Base-by-base conservation (phyloP, 2,888 invertebrate species). In the Alloplasta piceator region DNA sequence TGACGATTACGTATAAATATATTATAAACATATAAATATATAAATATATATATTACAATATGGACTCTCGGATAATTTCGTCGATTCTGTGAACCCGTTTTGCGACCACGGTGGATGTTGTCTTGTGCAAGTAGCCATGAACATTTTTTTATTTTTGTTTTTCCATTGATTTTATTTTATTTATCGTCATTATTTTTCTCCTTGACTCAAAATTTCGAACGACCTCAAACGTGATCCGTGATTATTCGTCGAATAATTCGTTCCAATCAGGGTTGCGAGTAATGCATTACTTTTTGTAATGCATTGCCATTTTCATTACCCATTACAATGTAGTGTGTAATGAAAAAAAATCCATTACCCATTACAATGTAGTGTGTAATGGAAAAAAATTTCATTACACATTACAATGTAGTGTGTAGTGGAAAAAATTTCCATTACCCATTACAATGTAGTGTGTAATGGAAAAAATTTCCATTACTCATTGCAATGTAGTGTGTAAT, bases 21-120 rank as follows among this genome's bases (percentile, higher is more conserved):
- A 82, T 83, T 86, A 82, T 74, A 82, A 76, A 85, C 46, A 84
- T 66, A 84, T 48, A 67, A 66, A 72, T 55, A 58, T 38, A 6
- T 48, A 36, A 14, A 66, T 73, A 43, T 78, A 74, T 67, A 75
- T 80, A 46, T 46, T 36, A 36, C 14, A 46, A 58, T 64, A 76
- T 43, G 72, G 63, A 80, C 74, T 78, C 68, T 78, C 78, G 73
- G 36, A 61, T 76, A 76, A 76, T 80, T 55, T 80, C 80, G 80
- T 76, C 80, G 76, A 80, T 80, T 76, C 76, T 76, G 72, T 68
- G 68, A 80, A 80, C 63, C 80, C 80, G 76, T 77, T 73, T n/a
- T 63, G 80, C 80, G 80, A 80, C 76, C 80, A 80, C 76, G 80
- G 80, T 77, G 80, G 68, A 80, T 80, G 68, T 80, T 80, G 67